phyloP scores from a whole-genome alignment of 2,797 vertebrate species.

The Channa striata region DNA sequence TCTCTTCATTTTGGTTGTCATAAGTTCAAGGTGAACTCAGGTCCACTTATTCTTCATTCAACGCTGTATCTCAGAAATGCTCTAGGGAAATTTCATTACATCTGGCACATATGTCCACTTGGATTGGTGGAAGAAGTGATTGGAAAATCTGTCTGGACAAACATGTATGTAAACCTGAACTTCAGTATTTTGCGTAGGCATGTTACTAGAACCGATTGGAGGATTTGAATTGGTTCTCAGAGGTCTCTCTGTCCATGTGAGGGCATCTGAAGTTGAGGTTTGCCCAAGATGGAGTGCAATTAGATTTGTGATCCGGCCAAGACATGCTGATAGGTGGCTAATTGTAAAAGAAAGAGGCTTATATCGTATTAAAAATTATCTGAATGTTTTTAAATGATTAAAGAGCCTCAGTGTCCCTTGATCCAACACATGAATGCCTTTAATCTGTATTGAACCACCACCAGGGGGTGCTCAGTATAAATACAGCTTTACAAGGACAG shows the following conservation, averaged over 20 bases:
- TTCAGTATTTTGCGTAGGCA: too few relatives aligned
- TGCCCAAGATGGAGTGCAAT: background rate
- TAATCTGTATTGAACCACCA: background rate
- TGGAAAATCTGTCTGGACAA: too few relatives aligned
- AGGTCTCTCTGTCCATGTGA: background rate
- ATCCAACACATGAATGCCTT: background rate
- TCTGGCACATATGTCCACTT: too few relatives aligned
- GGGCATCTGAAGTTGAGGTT: background rate
- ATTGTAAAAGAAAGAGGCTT: background rate
- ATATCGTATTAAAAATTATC: background rate
- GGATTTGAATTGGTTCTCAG: too few relatives aligned
- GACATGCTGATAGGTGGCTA: background rate
- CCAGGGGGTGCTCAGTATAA: background rate
- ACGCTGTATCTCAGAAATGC: too few relatives aligned
- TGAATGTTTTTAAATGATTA: background rate
- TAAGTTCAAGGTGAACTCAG: too few relatives aligned
- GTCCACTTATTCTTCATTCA: too few relatives aligned
- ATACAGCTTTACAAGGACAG: too few relatives aligned
- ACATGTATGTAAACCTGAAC: too few relatives aligned
- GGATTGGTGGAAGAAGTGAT: too few relatives aligned
- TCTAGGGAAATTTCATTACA: too few relatives aligned
- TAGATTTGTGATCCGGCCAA: background rate
- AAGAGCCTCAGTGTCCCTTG: background rate
- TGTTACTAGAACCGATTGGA: background rate
- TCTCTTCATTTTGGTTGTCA: too few relatives aligned